Evolutionary conservation across 2,113 vertebrate genomes (phyloP).

Genomic region (Colistium nudipinnis): DNA sequence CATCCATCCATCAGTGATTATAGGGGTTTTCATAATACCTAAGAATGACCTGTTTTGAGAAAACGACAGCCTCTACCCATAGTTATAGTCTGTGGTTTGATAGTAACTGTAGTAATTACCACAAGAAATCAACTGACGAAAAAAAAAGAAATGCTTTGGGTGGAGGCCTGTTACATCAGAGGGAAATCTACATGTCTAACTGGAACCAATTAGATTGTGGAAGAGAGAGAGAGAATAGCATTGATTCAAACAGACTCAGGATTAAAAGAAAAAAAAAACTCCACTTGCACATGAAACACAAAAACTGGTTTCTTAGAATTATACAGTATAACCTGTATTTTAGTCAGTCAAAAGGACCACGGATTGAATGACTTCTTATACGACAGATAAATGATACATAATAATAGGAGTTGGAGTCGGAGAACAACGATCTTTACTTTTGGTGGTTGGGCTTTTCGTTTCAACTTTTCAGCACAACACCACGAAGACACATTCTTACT

Average conservation of each 20-base stretch:
- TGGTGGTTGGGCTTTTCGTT: background rate
- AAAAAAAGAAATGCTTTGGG: no score
- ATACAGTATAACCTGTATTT: background rate
- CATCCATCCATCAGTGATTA: no score
- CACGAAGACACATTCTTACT: conserved; percentile 21
- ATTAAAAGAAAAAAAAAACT: conserved; percentile 33
- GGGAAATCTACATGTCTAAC: conserved; percentile 36
- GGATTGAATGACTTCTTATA: conserved; percentile 1
- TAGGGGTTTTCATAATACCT: no score
- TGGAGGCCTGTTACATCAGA: conserved; percentile 21
- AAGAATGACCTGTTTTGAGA: no score
- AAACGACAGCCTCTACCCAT: no score
- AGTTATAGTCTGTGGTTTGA: no score
- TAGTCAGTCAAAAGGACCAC: background rate
- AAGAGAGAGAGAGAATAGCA: conserved; percentile 33
- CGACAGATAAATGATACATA: background rate
- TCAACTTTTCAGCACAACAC: background rate
- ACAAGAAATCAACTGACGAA: no score
- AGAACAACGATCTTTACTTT: background rate
- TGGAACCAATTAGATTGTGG: conserved; percentile 36
- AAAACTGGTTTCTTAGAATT: no score
- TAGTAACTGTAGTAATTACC: no score
- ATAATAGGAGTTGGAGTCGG: background rate
- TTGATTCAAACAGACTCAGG: conserved; percentile 42
- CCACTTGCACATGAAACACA: background rate